Evolutionary conservation across 2,888 invertebrate genomes (phyloP), one percentile per base, ranked within the genome.

Genomic region (Rhingia campestris): DNA sequence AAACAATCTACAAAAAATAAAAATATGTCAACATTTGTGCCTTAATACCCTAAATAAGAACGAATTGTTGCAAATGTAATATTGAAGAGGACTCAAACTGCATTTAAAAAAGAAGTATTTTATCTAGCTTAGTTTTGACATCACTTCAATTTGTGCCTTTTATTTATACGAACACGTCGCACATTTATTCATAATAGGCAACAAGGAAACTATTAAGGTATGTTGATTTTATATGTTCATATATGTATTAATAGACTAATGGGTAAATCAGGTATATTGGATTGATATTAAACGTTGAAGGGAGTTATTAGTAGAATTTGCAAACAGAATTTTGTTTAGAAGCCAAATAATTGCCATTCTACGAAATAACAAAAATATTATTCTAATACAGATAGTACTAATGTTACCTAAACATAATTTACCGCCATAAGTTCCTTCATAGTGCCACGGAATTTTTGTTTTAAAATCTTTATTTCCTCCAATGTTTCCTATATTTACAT

Each of bases 121-220:
- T 30, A 14, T 51, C 32, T 66, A 39, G 51, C 7, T 64, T 54
- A 33, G 14, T 56, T 59, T 75, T 56, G 63, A 56, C 30, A 64
- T 47, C 30, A 45, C 32, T 33, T 9, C 37, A 73, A 47, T 39
- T 73, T 73, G 39, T 66, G 79, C 33, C 56, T 75, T 58, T 47
- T 66, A 67, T 66, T 30, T 54, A 67, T 47, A 54, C 67, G 69
- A 66, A 75, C 81, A 75, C 81, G 81, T 75, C 75, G 75, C 69
- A 75, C 67, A 22, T 22, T 22, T 45, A 76, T 76, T 76, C 70
- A 58, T 66, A 64, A 64, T 53, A 75, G 64, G 39, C 51, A 75
- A 76, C 66, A 63, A 81, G 61, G 75, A 81, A 22, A 69, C 74
- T 81, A 56, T 56, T 75, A 74, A 81, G 80, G 80, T 81, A 81